A percentile compares a stretch with the other conserved stretches of the same genome.
phyloP scores from a whole-genome alignment of 2,797 vertebrate species.

The Acanthurus lineatus region DNA sequence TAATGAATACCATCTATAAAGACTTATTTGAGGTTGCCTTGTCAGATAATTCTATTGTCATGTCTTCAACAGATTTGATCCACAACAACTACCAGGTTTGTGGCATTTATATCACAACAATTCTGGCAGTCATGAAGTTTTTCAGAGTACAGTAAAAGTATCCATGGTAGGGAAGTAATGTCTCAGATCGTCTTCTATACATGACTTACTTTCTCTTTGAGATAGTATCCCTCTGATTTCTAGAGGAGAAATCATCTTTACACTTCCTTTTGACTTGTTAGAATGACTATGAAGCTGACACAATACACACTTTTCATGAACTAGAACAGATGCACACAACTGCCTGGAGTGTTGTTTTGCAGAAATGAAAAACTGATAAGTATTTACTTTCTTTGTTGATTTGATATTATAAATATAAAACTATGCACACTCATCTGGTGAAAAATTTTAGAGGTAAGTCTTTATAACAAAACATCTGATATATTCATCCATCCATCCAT shows the following conservation, averaged over 20 bases:
- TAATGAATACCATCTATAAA: background rate
- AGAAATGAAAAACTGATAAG: too few species aligned
- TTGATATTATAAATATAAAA: background rate
- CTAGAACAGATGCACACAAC: background rate
- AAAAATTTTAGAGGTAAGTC: background rate
- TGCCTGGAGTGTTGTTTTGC: background rate
- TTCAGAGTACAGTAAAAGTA: background rate
- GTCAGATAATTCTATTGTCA: background rate
- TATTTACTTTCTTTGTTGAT: too few species aligned
- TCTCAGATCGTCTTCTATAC: background rate
- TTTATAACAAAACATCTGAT: background rate
- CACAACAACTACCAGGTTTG: background rate
- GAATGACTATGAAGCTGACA: background rate
- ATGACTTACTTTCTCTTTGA: background rate
- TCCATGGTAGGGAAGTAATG: background rate
- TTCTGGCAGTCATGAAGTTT: background rate
- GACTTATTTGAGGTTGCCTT: fast-evolving
- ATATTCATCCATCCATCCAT: too few species aligned
- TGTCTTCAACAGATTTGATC: background rate
- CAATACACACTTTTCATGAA: background rate
- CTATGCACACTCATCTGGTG: background rate
- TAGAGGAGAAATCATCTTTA: background rate
- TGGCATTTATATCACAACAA: background rate
- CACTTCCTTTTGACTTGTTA: background rate
- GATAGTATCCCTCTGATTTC: too few species aligned